These are phyloP conservation scores for Emesis castigata DNA, from an alignment of 2,888 invertebrate genomes.

Conservation along the genomic window DNA sequence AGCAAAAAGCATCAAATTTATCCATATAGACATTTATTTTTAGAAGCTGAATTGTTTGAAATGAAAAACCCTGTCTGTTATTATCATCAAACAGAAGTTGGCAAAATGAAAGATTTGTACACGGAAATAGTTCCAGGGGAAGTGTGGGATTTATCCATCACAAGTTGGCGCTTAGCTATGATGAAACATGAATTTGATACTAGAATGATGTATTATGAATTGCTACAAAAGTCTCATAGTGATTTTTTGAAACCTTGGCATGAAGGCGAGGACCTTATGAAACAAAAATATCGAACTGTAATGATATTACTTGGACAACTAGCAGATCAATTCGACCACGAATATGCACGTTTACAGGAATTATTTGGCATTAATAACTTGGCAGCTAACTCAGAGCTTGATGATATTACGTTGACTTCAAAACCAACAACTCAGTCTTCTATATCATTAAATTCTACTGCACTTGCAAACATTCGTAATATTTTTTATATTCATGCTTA, in stretches of 20 bases:
- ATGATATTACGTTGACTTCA: slow-evolving; percentile 8
- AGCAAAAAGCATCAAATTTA: slow-evolving; percentile 75
- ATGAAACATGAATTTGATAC: slow-evolving; percentile 78
- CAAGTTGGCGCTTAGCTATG: slow-evolving; percentile 79
- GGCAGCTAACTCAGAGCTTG: background rate
- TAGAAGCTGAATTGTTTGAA: slow-evolving; percentile 80
- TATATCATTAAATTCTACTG: background rate
- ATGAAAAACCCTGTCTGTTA: slow-evolving; percentile 83
- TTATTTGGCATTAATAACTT: slow-evolving; percentile 36
- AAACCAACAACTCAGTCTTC: slow-evolving; percentile 18
- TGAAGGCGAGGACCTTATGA: slow-evolving; percentile 76
- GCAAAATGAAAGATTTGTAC: slow-evolving; percentile 76
- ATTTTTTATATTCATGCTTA: slow-evolving; percentile 77
- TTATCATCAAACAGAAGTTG: slow-evolving; percentile 82
- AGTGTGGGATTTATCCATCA: slow-evolving; percentile 79
- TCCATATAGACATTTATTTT: slow-evolving; percentile 78
- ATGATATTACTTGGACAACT: slow-evolving; percentile 75
- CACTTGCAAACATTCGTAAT: slow-evolving; percentile 65
- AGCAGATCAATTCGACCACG: slow-evolving; percentile 77
- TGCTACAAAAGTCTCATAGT: slow-evolving; percentile 74
- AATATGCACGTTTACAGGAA: slow-evolving; percentile 71
- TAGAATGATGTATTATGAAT: slow-evolving; percentile 78
- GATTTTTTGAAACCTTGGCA: slow-evolving; percentile 47
- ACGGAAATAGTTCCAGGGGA: slow-evolving; percentile 74
- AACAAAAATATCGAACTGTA: slow-evolving; percentile 77